Evolutionary conservation across 2,888 invertebrate genomes (phyloP).

Genomic region (Suillia variegata): DNA sequence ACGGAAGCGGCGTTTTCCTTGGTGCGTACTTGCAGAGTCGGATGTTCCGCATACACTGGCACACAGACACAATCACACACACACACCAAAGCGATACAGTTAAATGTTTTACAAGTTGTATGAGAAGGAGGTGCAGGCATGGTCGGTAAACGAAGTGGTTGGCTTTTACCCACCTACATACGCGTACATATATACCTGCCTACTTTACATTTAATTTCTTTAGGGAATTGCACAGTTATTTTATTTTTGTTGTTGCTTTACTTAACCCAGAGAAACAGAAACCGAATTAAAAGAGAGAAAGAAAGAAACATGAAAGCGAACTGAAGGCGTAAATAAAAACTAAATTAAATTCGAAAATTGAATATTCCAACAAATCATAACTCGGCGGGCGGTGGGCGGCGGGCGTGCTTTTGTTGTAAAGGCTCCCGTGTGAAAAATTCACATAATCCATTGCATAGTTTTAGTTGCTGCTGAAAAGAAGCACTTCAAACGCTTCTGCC

Average conservation of each 20-base stretch:
- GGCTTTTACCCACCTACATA: no score
- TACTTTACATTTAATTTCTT: slow-evolving; percentile 50
- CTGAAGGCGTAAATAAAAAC: no score
- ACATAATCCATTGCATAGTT: slow-evolving; percentile 3
- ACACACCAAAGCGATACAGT: slow-evolving; percentile 15
- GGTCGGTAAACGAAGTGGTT: not conserved
- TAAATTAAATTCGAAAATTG: not conserved
- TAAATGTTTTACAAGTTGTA: slow-evolving; percentile 26
- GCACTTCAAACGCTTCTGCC: not conserved
- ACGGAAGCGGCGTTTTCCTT: slow-evolving; percentile 17
- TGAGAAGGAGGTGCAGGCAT: slow-evolving; percentile 2
- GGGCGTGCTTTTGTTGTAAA: no score
- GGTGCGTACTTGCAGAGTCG: slow-evolving; percentile 8
- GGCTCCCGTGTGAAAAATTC: no score
- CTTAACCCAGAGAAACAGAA: slow-evolving; percentile 1
- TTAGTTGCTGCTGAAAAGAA: slow-evolving; percentile 15
- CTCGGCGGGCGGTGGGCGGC: no score
- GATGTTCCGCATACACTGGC: no score
- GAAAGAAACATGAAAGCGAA: not conserved
- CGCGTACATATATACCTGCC: no score
- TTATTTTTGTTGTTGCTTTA: slow-evolving; percentile 7
- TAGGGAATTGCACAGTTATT: slow-evolving; percentile 38
- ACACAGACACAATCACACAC: no score
- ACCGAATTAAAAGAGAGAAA: not conserved
- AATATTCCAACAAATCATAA: not conserved